These are phyloP conservation scores for Quadriops clusia DNA, from an alignment of 2,888 invertebrate species.

Conservation along the genomic window DNA sequence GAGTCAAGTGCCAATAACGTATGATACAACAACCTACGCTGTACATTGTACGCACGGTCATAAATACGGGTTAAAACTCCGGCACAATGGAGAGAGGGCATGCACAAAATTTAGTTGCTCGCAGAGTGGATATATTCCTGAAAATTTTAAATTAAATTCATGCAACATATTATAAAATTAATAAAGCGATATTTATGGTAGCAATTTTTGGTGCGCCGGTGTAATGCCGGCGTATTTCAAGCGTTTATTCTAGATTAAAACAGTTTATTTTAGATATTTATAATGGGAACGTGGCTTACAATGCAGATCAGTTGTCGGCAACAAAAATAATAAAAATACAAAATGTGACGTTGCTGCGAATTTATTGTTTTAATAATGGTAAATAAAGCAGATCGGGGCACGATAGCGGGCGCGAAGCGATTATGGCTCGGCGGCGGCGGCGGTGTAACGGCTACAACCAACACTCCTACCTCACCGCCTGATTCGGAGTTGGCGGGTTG, in stretches of 20 bases:
- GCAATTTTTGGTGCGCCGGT: conserved; percentile 37
- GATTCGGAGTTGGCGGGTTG: conserved; percentile 1
- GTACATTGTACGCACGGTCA: conserved; percentile 12
- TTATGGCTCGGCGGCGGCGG: conserved; percentile 19
- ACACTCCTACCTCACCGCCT: not conserved
- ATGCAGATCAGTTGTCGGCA: conserved; percentile 39
- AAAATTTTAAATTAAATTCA: conserved; percentile 29
- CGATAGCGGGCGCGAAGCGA: conserved; percentile 25
- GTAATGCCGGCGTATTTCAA: conserved; percentile 32
- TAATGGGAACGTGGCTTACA: conserved; percentile 36
- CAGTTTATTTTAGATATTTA: conserved; percentile 41
- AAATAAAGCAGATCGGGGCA: conserved; percentile 36
- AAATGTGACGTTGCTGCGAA: conserved; percentile 37
- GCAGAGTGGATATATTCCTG: conserved; percentile 19
- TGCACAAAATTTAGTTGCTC: conserved; percentile 13
- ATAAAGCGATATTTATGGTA: conserved; percentile 38
- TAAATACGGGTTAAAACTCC: conserved; percentile 14
- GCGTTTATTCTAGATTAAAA: conserved; percentile 40
- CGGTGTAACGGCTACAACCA: not conserved
- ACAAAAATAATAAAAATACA: conserved; percentile 36
- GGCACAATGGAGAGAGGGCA: conserved; percentile 9
- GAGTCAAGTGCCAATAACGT: conserved; percentile 22
- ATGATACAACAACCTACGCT: conserved; percentile 17
- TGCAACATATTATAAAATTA: conserved; percentile 38
- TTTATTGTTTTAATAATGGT: conserved; percentile 41